These are phyloP conservation scores for Hippocampus comes DNA, from an alignment of 2,113 vertebrate species.

Conservation along the genomic window DNA sequence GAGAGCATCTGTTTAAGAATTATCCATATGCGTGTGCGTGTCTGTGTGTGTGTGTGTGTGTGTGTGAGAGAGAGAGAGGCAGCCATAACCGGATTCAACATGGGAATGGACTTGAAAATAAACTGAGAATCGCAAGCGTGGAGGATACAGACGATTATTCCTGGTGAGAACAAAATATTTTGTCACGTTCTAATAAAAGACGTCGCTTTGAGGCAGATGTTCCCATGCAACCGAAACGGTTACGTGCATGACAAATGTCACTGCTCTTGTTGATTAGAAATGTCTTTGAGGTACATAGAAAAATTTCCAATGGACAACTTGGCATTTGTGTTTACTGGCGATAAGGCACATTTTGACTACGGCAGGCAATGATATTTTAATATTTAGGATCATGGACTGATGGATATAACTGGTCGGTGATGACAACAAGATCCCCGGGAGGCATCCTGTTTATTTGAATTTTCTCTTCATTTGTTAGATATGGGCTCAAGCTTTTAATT, in stretches of 20 bases:
- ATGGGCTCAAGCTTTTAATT: too few relatives aligned
- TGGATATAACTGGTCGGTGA: too few relatives aligned
- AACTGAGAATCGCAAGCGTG: slow-evolving; percentile 60
- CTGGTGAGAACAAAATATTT: slow-evolving; percentile 61
- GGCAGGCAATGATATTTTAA: neutral
- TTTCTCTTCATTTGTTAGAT: too few relatives aligned
- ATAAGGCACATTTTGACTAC: neutral
- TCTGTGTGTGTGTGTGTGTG: neutral
- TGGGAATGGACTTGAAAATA: slow-evolving; percentile 64
- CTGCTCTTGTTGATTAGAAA: neutral
- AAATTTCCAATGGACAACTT: neutral
- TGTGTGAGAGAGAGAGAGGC: neutral
- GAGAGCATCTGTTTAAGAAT: slow-evolving; percentile 81
- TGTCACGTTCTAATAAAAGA: slow-evolving; percentile 63
- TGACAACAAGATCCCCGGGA: too few relatives aligned
- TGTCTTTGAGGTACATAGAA: neutral
- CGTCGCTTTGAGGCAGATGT: slow-evolving; percentile 24
- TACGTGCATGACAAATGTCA: neutral
- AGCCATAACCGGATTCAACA: slow-evolving; percentile 54
- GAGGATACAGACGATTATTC: slow-evolving; percentile 64
- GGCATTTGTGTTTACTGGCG: neutral
- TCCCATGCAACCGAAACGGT: neutral
- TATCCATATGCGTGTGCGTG: slow-evolving; percentile 64
- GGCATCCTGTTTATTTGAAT: too few relatives aligned
- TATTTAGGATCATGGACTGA: neutral